phyloP scores from a whole-genome alignment of 2,113 vertebrate genomes.

The Rutilus rutilus region DNA sequence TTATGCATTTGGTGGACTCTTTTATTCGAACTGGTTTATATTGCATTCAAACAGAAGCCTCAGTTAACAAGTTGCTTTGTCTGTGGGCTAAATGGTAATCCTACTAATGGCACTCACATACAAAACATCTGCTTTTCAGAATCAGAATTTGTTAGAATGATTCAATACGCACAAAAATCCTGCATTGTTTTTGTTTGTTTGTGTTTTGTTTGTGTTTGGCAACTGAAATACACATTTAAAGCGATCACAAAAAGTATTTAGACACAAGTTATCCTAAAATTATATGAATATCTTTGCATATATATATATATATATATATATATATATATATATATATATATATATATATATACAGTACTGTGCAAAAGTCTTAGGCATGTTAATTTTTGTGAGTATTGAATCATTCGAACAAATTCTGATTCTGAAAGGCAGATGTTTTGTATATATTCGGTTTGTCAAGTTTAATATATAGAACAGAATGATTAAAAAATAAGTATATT shows the following conservation, averaged over 20 bases:
- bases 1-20: slow-evolving; percentile 84
- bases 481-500: too few species aligned
- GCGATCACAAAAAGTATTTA: too few species aligned
- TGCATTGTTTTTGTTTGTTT: background rate
- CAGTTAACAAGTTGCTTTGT: background rate
- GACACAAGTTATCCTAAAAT: too few species aligned
- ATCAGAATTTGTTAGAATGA: background rate
- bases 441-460: too few species aligned
- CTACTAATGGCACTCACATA: background rate
- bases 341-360: too few species aligned
- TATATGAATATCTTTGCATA: too few species aligned
- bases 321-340: too few species aligned
- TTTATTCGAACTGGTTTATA: background rate
- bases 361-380: too few species aligned
- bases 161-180: background rate
- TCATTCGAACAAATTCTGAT: too few species aligned
- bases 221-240: background rate
- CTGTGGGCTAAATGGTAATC: background rate
- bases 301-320: background rate
- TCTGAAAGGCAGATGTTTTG: too few species aligned
- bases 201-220: background rate
- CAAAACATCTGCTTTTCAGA: background rate
- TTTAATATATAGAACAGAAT: too few species aligned
- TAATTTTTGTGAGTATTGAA: too few species aligned
- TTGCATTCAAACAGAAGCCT: background rate